Base-by-base conservation (phyloP, 2,888 invertebrate species). In the Melieria crassipennis region DNA sequence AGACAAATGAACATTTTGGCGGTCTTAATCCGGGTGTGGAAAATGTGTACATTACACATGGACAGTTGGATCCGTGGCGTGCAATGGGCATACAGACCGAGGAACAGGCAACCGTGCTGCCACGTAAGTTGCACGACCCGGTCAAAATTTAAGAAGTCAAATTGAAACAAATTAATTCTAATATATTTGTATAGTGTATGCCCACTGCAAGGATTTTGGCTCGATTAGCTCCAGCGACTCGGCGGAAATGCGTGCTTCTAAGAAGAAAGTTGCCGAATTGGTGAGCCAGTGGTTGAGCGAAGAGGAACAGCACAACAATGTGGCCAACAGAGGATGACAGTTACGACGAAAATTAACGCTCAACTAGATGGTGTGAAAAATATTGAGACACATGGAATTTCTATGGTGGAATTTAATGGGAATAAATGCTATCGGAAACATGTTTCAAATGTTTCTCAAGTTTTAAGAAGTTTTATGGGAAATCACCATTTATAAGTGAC, bases 61-160 rank as follows among this genome's bases (percentile, higher is more conserved):
- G 90, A 1, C 84, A 87, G 56, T 75, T 89, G 65, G 90, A 90
- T 84, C 90, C 90, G 7, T 90, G 90, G 90, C 87, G 88, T 74
- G 81, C 86, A 0, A 85, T 89, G 77, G 89, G 90, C 43, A 82
- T 83, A 57, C 80, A 87, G 5, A 77, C 86, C 46, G 83, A 84
- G 5, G 68, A 76, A 0, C 75, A 81, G 56, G 80, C 81, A 3
- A 85, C 81, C 1, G 69, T 85, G 66, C 80, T 86, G 71, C 84
- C 85, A 72, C 74, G 85, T 85, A 79, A 78, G 75, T 71, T 13
- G 56, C 11, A 7, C 6, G 9, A n/a, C 9, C 16, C 7, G 11
- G 13, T 11, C 7, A 42, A 7, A 56, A 60, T 9, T 16, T 2
- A 48, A 64, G n/a, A 5, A 43, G n/a, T 43, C 47, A 5, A 1